Conservation (phyloP, 1,140 invertebrate species). For the Sarcophaga peregrina region DNA sequence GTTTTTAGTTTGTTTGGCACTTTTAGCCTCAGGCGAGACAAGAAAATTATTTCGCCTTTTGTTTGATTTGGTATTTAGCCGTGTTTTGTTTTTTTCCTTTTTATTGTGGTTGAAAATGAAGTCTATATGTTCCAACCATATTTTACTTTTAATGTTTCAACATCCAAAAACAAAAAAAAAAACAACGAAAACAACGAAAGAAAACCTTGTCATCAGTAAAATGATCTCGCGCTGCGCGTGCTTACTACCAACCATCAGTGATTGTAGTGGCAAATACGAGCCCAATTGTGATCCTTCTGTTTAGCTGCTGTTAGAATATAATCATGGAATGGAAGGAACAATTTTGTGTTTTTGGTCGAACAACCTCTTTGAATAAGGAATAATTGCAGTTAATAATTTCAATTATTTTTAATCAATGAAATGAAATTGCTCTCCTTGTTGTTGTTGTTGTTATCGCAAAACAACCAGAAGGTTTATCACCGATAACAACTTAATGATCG, state of each 20-base stretch:
- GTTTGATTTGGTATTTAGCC: constrained; percentile 48
- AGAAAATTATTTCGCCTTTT: constrained; percentile 65
- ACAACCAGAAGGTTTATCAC: no score
- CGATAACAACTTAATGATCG: no score
- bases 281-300: constrained; percentile 35
- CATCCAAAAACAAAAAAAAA: not conserved
- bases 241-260: constrained; percentile 32
- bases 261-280: constrained; percentile 2
- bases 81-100: not conserved
- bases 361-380: no score
- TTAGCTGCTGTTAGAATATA: constrained; percentile 28
- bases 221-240: constrained; percentile 34
- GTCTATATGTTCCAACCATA: no score
- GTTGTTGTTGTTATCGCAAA: no score
- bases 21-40: constrained; percentile 64
- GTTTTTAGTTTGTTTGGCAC: constrained; percentile 56
- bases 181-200: not conserved
- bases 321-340: not conserved
- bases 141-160: no score
- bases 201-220: constrained; percentile 31
- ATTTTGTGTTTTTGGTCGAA: no score
- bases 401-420: no score
- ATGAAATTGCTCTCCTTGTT: no score
- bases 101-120: not conserved
- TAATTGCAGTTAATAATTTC: no score